Percentiles rank a stretch among this genome's conserved stretches.
Evolutionary conservation across 2,888 invertebrate species (phyloP).

Genomic region (Elgonia sp.): DNA sequence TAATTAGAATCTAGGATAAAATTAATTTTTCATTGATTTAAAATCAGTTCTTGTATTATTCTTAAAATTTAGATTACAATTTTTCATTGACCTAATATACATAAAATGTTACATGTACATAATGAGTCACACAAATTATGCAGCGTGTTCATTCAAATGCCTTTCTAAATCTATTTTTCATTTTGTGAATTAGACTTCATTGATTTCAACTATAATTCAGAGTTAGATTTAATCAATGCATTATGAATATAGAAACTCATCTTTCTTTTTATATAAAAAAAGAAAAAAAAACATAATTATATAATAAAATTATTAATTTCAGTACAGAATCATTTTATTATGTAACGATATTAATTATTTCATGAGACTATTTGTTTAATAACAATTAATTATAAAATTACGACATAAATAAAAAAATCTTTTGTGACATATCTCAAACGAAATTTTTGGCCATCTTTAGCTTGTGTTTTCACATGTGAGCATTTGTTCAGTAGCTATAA

Average conservation of each 20-base stretch:
- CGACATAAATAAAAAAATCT: too few species aligned
- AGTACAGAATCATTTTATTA: too few species aligned
- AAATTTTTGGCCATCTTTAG: neutral
- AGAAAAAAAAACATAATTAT: neutral
- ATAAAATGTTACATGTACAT: constrained; percentile 48
- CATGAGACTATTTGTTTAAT: too few species aligned
- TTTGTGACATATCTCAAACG: neutral
- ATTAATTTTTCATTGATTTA: neutral
- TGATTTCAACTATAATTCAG: neutral
- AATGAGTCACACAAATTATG: constrained; percentile 55
- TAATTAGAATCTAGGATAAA: too few species aligned
- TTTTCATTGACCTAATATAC: constrained; percentile 50
- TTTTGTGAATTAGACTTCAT: constrained; percentile 2
- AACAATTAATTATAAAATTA: too few species aligned
- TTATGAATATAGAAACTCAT: neutral
- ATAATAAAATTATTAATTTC: neutral
- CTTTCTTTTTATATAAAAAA: neutral
- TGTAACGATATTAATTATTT: too few species aligned
- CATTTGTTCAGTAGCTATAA: neutral
- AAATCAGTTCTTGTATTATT: neutral
- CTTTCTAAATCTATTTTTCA: constrained; percentile 40
- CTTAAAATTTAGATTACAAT: neutral
- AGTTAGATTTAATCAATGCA: too few species aligned
- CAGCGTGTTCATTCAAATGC: constrained; percentile 28
- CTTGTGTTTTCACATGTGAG: neutral